phyloP scores from a whole-genome alignment of 2,113 vertebrate species.

The Dolichotis patagonum region DNA sequence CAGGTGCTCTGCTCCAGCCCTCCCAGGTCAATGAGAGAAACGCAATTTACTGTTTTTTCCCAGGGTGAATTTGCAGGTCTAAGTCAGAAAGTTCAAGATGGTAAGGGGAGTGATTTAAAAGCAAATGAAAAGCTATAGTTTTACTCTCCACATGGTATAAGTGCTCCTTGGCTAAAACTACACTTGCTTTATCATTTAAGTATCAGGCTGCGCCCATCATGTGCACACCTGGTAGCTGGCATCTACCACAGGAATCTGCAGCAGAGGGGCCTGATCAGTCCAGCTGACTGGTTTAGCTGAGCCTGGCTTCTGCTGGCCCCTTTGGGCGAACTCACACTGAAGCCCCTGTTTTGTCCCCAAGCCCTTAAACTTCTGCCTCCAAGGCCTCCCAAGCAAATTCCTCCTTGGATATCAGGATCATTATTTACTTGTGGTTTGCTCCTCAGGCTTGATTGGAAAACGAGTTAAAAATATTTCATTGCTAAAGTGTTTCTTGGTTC shows the following conservation, averaged over 20 bases:
- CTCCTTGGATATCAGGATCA: background rate
- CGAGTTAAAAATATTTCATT: background rate
- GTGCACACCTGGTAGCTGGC: background rate
- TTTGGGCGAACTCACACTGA: background rate
- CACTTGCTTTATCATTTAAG: slow-evolving; percentile 58
- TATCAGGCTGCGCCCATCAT: background rate
- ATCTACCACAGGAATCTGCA: background rate
- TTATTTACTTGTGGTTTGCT: background rate
- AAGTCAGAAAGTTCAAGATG: slow-evolving; percentile 58
- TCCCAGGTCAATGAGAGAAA: slow-evolving; percentile 43
- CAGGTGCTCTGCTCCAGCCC: slow-evolving; percentile 51
- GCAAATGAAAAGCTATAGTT: slow-evolving; percentile 62
- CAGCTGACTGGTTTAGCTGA: background rate
- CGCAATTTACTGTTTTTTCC: slow-evolving; percentile 55
- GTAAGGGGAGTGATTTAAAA: slow-evolving; percentile 62
- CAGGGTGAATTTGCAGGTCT: slow-evolving; percentile 38
- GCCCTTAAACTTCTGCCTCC: background rate
- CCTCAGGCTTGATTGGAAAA: background rate
- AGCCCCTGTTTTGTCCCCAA: background rate
- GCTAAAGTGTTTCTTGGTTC: background rate
- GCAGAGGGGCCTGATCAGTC: background rate
- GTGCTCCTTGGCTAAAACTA: background rate
- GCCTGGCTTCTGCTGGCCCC: background rate
- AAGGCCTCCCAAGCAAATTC: background rate
- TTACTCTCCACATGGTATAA: slow-evolving; percentile 61